Percentiles rank a stretch among this genome's conserved stretches.
Evolutionary conservation across 2,113 vertebrate species (phyloP).

Genomic region (Amphilophus citrinellus): DNA sequence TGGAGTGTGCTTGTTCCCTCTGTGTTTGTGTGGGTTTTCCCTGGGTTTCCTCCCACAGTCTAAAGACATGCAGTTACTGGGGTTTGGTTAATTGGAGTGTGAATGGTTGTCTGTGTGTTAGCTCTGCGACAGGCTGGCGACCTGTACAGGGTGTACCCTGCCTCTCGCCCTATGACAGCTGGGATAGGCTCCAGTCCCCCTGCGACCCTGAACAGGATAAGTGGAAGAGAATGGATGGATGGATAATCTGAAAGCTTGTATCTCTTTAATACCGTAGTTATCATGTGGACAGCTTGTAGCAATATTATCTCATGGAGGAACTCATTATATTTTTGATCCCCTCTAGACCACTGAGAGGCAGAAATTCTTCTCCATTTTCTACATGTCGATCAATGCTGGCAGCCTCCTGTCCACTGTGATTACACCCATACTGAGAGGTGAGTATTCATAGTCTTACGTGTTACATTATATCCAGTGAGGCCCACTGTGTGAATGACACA

Average conservation of each 20-base stretch:
- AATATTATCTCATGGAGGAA: neutral
- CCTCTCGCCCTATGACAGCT: too few species aligned
- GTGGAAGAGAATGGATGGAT: too few species aligned
- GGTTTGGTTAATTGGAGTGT: too few species aligned
- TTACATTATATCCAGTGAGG: neutral
- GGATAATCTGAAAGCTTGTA: neutral
- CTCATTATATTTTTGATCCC: neutral
- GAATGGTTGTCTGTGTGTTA: too few species aligned
- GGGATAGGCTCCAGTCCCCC: too few species aligned
- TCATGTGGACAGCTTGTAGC: neutral
- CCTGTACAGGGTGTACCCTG: too few species aligned
- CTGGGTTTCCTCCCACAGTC: too few species aligned
- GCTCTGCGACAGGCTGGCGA: too few species aligned
- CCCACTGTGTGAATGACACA: neutral
- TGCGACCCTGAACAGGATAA: too few species aligned
- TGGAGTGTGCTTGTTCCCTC: too few species aligned
- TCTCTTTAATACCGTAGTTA: neutral
- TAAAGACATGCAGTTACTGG: too few species aligned
- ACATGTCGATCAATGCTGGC: constrained; percentile 96
- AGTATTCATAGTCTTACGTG: constrained; percentile 39
- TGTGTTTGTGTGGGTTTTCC: too few species aligned
- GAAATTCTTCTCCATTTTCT: constrained; percentile 99
- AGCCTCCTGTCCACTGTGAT: constrained; percentile 95
- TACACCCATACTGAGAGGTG: constrained; percentile 94
- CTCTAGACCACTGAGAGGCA: constrained; percentile 87